phyloP scores from a whole-genome alignment of 1,140 invertebrate genomes.

The Drosophila aff. region DNA sequence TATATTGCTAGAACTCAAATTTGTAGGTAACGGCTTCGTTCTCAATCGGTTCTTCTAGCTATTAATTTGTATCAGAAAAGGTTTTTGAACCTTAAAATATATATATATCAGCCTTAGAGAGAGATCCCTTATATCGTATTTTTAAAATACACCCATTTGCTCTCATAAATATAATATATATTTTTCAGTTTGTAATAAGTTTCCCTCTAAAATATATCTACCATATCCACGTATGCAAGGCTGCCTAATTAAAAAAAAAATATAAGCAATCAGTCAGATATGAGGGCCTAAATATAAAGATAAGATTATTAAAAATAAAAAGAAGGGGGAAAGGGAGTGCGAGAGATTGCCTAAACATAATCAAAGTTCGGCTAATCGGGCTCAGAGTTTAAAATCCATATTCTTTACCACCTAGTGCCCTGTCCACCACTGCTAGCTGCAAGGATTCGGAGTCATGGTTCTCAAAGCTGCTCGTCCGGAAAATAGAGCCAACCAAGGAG shows the following conservation, averaged over 20 bases:
- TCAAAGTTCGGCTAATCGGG: constrained; percentile 1
- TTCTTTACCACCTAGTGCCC: constrained; percentile 28
- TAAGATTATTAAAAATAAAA: constrained; percentile 5
- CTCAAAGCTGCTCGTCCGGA: constrained; percentile 94
- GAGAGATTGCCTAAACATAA: neutral
- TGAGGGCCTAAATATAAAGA: constrained; percentile 7
- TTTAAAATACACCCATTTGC: neutral
- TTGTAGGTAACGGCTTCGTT: neutral
- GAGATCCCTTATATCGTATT: neutral
- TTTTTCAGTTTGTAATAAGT: neutral
- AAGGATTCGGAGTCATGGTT: constrained; percentile 91
- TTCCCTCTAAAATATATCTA: neutral
- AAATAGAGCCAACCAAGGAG: constrained; percentile 97
- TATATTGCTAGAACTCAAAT: neutral
- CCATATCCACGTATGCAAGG: neutral
- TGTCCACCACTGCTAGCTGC: constrained; percentile 62
- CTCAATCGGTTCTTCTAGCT: neutral
- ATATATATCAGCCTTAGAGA: neutral
- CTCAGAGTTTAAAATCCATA: constrained; percentile 1
- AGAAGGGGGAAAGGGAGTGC: neutral
- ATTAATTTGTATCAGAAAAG: neutral
- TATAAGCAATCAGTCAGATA: neutral
- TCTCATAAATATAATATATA: neutral
- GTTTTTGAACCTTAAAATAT: neutral
- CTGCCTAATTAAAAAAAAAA: constrained; percentile 3